A percentile compares a stretch with the other conserved stretches of the same genome.
These are phyloP conservation scores for Microcebus jonahi DNA, from an alignment of 2,113 vertebrate genomes.

Conservation along the genomic window DNA sequence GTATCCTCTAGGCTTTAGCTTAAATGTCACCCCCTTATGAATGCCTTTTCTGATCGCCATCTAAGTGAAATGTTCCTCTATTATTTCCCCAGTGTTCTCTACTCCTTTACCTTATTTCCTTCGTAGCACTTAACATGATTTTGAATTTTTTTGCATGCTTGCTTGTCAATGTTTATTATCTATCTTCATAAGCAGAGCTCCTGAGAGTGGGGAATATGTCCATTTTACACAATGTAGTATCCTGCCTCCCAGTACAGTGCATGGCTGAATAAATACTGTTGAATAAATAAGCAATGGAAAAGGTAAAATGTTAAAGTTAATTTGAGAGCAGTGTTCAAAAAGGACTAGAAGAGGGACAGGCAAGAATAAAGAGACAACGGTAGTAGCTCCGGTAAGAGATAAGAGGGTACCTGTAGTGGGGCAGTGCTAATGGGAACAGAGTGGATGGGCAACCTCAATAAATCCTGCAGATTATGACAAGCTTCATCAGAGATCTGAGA, in stretches of 20 bases:
- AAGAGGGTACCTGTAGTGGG: not conserved
- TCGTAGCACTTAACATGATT: not conserved
- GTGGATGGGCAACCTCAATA: not conserved
- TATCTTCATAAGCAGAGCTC: not conserved
- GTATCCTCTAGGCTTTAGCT: not conserved
- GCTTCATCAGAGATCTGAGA: not conserved
- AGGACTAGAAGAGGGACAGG: not conserved
- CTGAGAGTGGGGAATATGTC: not conserved
- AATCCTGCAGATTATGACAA: not conserved
- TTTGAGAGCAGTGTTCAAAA: conserved; percentile 14
- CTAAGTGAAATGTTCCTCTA: not conserved
- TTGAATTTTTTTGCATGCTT: not conserved
- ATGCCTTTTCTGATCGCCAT: not conserved
- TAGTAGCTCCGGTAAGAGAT: not conserved
- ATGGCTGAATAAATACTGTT: not conserved
- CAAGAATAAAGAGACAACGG: not conserved
- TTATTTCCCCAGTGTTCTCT: not conserved
- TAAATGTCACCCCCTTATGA: not conserved
- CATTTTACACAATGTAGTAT: conserved; percentile 14
- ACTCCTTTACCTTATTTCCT: not conserved
- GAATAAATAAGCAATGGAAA: conserved; percentile 28
- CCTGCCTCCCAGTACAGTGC: not conserved
- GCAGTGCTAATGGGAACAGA: not conserved
- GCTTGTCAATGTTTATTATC: not conserved
- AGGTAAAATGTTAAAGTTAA: not conserved